Evolutionary conservation across 2,888 invertebrate species (phyloP), one percentile per base, ranked within the genome.

Genomic region (Drosophila rubida): DNA sequence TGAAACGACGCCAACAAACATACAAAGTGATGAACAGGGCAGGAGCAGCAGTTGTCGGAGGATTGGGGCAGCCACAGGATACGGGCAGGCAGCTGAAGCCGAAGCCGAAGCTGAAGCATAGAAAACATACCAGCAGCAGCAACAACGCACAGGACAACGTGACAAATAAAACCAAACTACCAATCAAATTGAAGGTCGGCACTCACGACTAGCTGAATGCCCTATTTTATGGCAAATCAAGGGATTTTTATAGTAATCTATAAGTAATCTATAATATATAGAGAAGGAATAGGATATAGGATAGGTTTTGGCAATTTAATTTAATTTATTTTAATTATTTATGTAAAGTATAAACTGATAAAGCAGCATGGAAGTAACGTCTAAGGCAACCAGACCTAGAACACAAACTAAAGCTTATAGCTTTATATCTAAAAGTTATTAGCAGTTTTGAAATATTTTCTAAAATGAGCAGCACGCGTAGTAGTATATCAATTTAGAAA

Each of bases 1-100:
- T 70, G 80, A 80, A 87, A 83, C 75, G 89, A 88, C 66, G 83
- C 81, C 87, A 88, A 68, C 80, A 78, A 75, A 77, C 59, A 68
- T 35, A 67, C 62, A 55, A 67, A 61, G 67, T 74, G 73, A 75
- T 44, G 69, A 49, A 25, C 41, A 41, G 42, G 58, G 45, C 30
- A 39, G 9, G 46, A 37, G 32, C 4, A 6, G 22, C 11, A 37
- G 9, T 13, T 45, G 44, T 22, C 23, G 8, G 54, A 30, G 11
- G 5, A 14, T 14, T 32, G n/a, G n/a, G n/a, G n/a, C n/a, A 30
- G 51, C 19, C 19, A 42, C 30, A 19, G 42, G 32, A 42, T 14
- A 22, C 42, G 23, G 49, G 25, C 53, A 22, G 32, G 5, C 55
- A 41, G n/a, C 55, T 46, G 42, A 51, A 62, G 55, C 55, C 49